Evolutionary conservation across 2,113 vertebrate species (phyloP).

Genomic region (Thymallus thymallus): DNA sequence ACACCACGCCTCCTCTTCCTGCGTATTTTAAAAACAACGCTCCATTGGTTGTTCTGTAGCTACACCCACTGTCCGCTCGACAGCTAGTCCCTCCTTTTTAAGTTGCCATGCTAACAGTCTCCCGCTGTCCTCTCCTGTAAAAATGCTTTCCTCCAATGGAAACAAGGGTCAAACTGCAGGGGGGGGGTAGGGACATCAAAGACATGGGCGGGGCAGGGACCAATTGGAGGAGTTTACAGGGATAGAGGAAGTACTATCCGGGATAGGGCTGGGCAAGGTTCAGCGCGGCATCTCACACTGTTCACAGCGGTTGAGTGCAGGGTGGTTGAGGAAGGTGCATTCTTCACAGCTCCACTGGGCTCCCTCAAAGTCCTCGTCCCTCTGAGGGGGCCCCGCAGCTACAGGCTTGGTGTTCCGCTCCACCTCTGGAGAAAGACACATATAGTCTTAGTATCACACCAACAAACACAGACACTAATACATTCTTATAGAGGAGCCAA

Average conservation of each 20-base stretch:
- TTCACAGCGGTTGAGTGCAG: slow-evolving; percentile 97
- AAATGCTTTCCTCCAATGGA: slow-evolving; percentile 50
- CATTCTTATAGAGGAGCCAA: too few relatives aligned
- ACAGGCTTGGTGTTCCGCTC: slow-evolving; percentile 69
- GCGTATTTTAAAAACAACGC: neutral
- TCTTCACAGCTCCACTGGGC: slow-evolving; percentile 97
- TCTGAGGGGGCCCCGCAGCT: slow-evolving; percentile 70
- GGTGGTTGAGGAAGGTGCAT: slow-evolving; percentile 99
- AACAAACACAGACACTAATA: too few relatives aligned
- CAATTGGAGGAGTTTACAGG: slow-evolving; percentile 37
- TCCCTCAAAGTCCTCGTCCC: slow-evolving; percentile 97
- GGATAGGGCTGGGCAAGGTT: slow-evolving; percentile 57
- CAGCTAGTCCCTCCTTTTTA: slow-evolving; percentile 31
- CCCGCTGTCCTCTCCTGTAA: slow-evolving; percentile 28
- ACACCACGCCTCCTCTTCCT: slow-evolving; percentile 19
- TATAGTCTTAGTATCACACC: too few relatives aligned
- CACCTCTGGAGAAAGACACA: slow-evolving; percentile 40
- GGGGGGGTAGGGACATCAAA: slow-evolving; percentile 21
- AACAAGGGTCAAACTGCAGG: slow-evolving; percentile 65
- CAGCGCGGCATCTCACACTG: slow-evolving; percentile 98
- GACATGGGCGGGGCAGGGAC: neutral
- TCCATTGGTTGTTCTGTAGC: slow-evolving; percentile 23
- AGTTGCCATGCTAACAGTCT: slow-evolving; percentile 38
- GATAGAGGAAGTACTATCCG: slow-evolving; percentile 40
- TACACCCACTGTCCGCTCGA: slow-evolving; percentile 28